Evolutionary conservation across 2,888 invertebrate genomes (phyloP).

Genomic region (Phragmatobia fuliginosa): DNA sequence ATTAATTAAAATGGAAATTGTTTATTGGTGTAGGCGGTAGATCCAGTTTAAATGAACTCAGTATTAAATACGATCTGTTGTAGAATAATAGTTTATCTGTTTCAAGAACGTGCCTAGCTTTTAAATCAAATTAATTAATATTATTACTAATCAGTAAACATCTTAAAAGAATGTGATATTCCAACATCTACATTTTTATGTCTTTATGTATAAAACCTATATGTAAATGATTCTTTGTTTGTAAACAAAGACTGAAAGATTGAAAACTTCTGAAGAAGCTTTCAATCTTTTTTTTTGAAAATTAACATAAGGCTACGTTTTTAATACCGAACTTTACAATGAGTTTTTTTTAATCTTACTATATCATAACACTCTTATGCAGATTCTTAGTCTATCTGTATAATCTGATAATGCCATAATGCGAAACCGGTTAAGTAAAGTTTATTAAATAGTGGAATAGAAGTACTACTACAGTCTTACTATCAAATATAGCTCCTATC

Average conservation of each 20-base stretch:
- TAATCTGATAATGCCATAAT: no score
- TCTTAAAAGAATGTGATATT: background rate
- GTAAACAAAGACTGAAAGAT: no score
- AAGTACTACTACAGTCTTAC: no score
- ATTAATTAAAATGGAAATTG: conserved; percentile 72
- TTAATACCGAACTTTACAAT: no score
- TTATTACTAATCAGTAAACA: conserved; percentile 28
- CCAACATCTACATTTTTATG: conserved; percentile 3
- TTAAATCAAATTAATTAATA: conserved; percentile 51
- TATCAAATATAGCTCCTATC: no score
- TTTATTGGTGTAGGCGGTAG: conserved; percentile 68
- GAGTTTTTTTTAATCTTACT: no score
- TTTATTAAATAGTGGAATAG: no score
- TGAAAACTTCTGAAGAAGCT: no score
- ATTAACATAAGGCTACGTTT: background rate
- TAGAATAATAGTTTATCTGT: conserved; percentile 60
- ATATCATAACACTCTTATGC: background rate
- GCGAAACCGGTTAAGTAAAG: no score
- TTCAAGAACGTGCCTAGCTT: conserved; percentile 54
- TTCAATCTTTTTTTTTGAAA: background rate
- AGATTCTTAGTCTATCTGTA: background rate
- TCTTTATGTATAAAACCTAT: background rate
- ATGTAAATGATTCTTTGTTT: background rate
- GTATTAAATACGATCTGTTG: conserved; percentile 61
- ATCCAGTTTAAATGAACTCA: conserved; percentile 64